Percentiles rank a stretch among this genome's conserved stretches.
Conservation (phyloP, 2,888 invertebrate genomes). For the Tetrapedia diversipes region DNA sequence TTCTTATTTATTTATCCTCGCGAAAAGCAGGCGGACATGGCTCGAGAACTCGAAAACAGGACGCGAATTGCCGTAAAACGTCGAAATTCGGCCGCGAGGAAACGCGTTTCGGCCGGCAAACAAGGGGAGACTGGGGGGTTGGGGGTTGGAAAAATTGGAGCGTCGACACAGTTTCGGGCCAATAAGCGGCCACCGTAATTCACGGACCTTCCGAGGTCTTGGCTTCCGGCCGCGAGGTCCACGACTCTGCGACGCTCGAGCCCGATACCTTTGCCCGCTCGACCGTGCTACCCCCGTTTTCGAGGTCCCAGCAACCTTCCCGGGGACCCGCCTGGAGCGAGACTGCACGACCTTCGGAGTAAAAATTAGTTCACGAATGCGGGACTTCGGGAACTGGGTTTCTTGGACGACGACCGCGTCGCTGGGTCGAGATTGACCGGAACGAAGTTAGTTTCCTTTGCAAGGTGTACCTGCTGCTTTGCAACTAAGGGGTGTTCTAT, state of each 20-base stretch:
- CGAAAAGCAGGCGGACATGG: neutral
- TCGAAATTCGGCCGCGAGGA: constrained; percentile 13
- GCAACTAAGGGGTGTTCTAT: neutral
- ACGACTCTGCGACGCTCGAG: constrained; percentile 9
- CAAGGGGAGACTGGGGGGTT: neutral
- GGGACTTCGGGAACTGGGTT: constrained; percentile 12
- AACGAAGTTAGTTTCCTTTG: neutral
- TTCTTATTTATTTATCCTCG: constrained; percentile 22
- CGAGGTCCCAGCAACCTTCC: neutral
- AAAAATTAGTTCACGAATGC: constrained; percentile 30
- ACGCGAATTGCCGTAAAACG: constrained; percentile 35
- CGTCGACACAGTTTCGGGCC: constrained; percentile 52
- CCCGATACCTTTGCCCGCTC: constrained; percentile 43
- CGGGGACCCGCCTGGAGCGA: neutral
- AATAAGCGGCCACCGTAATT: constrained; percentile 49
- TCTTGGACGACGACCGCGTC: neutral
- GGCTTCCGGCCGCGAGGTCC: constrained; percentile 47
- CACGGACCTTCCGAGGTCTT: constrained; percentile 49
- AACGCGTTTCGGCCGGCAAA: constrained; percentile 36
- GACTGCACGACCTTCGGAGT: neutral
- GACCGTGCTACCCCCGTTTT: constrained; percentile 31
- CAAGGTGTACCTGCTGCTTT: neutral
- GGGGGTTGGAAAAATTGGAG: constrained; percentile 41
- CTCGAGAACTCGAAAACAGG: neutral
- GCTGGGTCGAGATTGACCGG: neutral